Evolutionary conservation across 2,888 invertebrate species (phyloP).

Genomic region (Stegophylla sp.): DNA sequence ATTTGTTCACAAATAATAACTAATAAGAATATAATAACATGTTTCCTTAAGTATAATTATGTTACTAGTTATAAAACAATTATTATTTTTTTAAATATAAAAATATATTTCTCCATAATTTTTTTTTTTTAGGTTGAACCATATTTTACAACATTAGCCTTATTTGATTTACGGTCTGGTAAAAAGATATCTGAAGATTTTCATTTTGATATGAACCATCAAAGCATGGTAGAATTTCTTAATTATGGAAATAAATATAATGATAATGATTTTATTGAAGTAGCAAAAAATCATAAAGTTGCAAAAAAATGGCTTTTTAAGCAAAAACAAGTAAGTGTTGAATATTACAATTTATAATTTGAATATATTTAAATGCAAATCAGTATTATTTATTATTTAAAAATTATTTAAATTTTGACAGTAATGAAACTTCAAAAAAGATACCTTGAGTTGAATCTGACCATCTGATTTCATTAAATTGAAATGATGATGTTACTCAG

Average conservation of each 20-base stretch:
- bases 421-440: too few relatives aligned
- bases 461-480: too few relatives aligned
- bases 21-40: neutral
- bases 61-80: neutral
- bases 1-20: neutral
- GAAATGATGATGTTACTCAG: too few relatives aligned
- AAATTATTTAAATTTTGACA: too few relatives aligned
- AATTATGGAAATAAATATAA: conserved; percentile 62
- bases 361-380: too few relatives aligned
- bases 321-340: conserved; percentile 69
- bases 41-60: neutral
- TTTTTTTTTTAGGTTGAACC: conserved; percentile 77
- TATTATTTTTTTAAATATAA: neutral
- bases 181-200: conserved; percentile 92
- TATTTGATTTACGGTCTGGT: conserved; percentile 88
- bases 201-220: conserved; percentile 84
- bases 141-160: conserved; percentile 85
- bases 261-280: conserved; percentile 64
- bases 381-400: too few relatives aligned
- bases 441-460: too few relatives aligned
- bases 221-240: conserved; percentile 72
- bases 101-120: too few relatives aligned
- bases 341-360: too few relatives aligned
- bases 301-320: conserved; percentile 78
- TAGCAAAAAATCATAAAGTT: conserved; percentile 71